Evolutionary conservation across 2,113 vertebrate genomes (phyloP).

Genomic region (human): DNA sequence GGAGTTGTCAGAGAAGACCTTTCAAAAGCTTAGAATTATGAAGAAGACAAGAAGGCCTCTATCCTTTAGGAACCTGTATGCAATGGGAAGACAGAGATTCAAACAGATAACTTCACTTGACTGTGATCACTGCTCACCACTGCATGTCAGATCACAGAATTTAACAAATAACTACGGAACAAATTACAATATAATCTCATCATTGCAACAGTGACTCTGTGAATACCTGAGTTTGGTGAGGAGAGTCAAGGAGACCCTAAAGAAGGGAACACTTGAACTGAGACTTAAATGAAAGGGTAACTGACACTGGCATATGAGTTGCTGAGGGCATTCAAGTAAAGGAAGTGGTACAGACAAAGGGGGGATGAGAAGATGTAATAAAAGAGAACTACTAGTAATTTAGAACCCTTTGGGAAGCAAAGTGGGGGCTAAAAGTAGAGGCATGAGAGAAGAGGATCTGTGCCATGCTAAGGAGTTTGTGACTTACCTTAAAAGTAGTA

Average conservation of each 20-base stretch:
- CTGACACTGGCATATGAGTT: not conserved
- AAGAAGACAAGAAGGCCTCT: not conserved
- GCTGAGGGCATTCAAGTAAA: not conserved
- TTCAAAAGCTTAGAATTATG: not conserved
- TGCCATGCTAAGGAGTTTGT: not conserved
- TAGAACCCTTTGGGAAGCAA: not conserved
- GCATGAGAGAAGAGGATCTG: not conserved
- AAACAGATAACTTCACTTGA: not conserved
- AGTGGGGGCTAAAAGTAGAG: not conserved
- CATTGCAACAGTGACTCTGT: not conserved
- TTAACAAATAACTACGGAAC: not conserved
- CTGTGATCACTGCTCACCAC: not conserved
- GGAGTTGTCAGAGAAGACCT: not conserved
- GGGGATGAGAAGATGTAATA: not conserved
- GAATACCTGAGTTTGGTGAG: not conserved
- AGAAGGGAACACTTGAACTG: not conserved
- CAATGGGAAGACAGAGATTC: not conserved
- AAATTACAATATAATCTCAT: not conserved
- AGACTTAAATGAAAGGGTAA: not conserved
- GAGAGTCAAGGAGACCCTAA: not conserved
- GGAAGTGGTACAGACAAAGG: not conserved
- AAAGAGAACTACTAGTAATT: not conserved
- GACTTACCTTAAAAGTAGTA: not conserved
- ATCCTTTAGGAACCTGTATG: not conserved
- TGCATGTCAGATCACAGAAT: not conserved